Evolutionary conservation across 2,888 invertebrate species (phyloP), one percentile per base, ranked within the genome.

Genomic region (Myathropa florea): DNA sequence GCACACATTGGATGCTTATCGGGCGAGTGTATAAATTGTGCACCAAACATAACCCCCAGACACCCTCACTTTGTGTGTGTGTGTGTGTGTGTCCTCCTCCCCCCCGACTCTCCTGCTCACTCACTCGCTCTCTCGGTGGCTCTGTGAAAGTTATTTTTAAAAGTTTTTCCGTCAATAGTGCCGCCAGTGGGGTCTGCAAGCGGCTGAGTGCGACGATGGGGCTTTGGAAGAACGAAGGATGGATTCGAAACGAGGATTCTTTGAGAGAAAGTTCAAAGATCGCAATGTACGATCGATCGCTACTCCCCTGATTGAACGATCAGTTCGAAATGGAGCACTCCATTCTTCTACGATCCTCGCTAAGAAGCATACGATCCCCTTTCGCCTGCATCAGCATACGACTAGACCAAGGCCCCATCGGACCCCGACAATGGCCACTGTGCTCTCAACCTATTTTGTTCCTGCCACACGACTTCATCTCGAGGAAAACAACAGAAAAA

Each of bases 11-110:
- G 73, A 82, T 85, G 82, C 82, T 85, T 85, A 85, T 85, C 85
- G 82, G 77, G 72, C 85, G 78, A 82, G 68, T 82, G 77, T 82
- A 85, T 85, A 82, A 85, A 85, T 85, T 85, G 82, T 85, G 82
- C 82, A 83, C 67, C 77, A 72, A 77, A 83, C 65, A 71, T 55
- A 71, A 72, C 55, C 77, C 82, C 24, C 57, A 57, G 59, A 81
- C 71, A 79, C 83, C 79, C 73, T 79, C 75, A 65, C 64, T 53
- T 79, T 75, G 75, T 83, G 30, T 39, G 55, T 67, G 46, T 36
- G n/a, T n/a, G n/a, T 53, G 53, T 53, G 53, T 53, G 21, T 3
- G 2, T 53, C 6, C 2, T 4, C 21, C 24, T 21, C 55, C 59
- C 26, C 14, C 36, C 46, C 4, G n/a, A n/a, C n/a, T n/a, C n/a